Base-by-base conservation (phyloP, 2,797 vertebrate species). In the Pseudocheirus occidentalis region DNA sequence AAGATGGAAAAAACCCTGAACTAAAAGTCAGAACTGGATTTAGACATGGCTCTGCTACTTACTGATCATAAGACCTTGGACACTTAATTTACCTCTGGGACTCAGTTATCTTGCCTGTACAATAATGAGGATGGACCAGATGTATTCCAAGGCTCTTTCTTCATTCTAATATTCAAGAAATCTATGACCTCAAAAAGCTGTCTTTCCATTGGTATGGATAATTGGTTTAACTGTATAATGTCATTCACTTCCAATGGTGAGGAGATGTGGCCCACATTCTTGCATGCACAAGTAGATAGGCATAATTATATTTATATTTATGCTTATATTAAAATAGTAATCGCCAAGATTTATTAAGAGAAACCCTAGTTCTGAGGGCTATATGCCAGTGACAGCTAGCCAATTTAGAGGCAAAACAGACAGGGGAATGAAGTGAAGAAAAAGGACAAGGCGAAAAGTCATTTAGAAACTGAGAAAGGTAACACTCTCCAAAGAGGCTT, bases 401-500 rank as follows among this genome's bases (percentile, higher is more conserved):
- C 54, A 92, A 54, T 73, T 96, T 31, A 97, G 91, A 31, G 87
- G 92, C 95, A 96, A 96, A 97, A 97, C 95, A 97, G 57, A 89
- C 56, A 95, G 46, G 57, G 92, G 73, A 55, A 95, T 91, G 96
- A 87, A 96, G 92, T 54, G 94, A 94, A 94, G 66, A 93, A 96
- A 97, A 96, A 96, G 59, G 54, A 46, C 97, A 97, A 57, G 95
- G 94, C 81, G 95, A 96, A 21, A 54, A 97, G 95, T 87, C 9
- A n/a, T 91, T 97, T 95, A 97, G 97, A 95, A 92, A 92, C 34
- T 93, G 53, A 98, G 97, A 97, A 97, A 97, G 94, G 57, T 24
- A 92, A 95, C 11, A 91, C 90, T 91, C 59, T 97, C 96, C 92
- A 96, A 93, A 0, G 1, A 97, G 92, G 97, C 90, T 97, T 97